Evolutionary conservation across 2,113 vertebrate genomes (phyloP).

Genomic region (Trachemys scripta): DNA sequence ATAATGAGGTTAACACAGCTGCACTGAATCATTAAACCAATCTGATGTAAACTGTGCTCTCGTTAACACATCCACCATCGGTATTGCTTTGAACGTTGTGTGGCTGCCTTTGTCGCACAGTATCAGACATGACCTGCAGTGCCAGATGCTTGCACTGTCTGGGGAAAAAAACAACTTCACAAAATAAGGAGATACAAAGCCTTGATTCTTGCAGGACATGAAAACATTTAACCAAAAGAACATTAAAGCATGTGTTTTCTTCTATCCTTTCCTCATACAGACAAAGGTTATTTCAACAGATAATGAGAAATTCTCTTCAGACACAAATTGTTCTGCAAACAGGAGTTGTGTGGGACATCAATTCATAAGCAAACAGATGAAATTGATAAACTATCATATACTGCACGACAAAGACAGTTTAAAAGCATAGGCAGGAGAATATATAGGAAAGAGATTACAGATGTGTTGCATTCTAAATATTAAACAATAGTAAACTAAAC

Average conservation of each 20-base stretch:
- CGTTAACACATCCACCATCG: constrained; percentile 32
- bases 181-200: not conserved
- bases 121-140: constrained; percentile 34
- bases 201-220: not conserved
- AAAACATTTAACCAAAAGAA: not conserved
- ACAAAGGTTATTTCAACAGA: not conserved
- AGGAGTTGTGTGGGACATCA: accelerated
- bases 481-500: not conserved
- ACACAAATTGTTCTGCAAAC: accelerated
- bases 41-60: constrained; percentile 38
- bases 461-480: not conserved
- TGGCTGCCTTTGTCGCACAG: constrained; percentile 12
- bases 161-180: not conserved
- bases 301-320: not conserved
- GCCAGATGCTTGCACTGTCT: constrained; percentile 30
- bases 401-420: not conserved
- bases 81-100: not conserved
- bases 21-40: constrained; percentile 52
- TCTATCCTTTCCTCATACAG: not conserved
- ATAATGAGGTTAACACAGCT: constrained; percentile 37
- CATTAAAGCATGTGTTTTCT: not conserved
- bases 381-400: not conserved
- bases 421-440: not conserved
- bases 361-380: not conserved
- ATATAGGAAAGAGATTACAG: not conserved